Evolutionary conservation across 35 echinoderm and acorn worm genomes (phyloP), one percentile per base, ranked within the genome.

Genomic region (Apostichopus japonicus): DNA sequence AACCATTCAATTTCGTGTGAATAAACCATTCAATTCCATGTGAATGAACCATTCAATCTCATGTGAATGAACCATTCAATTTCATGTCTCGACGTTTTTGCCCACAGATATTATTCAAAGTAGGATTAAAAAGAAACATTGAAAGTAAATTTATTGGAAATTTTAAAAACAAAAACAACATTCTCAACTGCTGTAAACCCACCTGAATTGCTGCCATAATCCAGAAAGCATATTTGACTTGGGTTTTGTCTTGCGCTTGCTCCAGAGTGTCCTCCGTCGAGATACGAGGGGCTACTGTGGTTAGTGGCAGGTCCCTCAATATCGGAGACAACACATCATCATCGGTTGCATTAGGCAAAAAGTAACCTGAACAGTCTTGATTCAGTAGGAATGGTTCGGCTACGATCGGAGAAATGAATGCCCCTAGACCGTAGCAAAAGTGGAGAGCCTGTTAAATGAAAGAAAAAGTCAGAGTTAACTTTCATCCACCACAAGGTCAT

Each of bases 341-440:
- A 65, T 70, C 90, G 13, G 91, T 65, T 21, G 90, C 52, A 14
- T 73, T 91, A 56, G 93, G 94, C 59, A 78, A 8, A 3, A 98
- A 79, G 15, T 94, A 80, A 0, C 51, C 61, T 8, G 97, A 90
- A 61, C 97, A 98, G 83, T 98, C 97, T 82, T 94, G 79, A 65
- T 98, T 98, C 14, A 98, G 93, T 5, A 98, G 95, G 76, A 98
- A 98, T 5, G 97, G 97, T 58, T 98, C 97, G 5, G 97, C 97
- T 22, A 98, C 79, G 11, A 98, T 96, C 6, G 97, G 97, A 65
- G 95, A 96, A 24, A 98, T 96, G 89, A 98, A 96, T 14, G 97
- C 97, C 11, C 97, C 97, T 10, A 98, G 90, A 70, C 97, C 97
- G n/a, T 98, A 98, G 70, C 97, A 98, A 88, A 98, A 98, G 90